A percentile compares a stretch with the other conserved stretches of the same genome.
These are phyloP conservation scores for Coleophora deauratella DNA, from an alignment of 2,888 invertebrate genomes.

Conservation along the genomic window DNA sequence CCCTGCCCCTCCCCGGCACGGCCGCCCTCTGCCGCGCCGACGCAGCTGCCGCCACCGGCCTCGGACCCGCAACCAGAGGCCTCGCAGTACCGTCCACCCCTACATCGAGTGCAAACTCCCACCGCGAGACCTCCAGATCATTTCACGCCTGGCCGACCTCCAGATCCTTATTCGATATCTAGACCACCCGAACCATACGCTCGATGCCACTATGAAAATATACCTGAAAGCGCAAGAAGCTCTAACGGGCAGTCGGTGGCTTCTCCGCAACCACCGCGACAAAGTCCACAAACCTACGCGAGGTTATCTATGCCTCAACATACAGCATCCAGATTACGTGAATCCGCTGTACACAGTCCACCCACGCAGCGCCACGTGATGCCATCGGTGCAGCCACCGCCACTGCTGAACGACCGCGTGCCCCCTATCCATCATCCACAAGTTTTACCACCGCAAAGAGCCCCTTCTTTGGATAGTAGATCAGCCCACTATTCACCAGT, in stretches of 20 bases:
- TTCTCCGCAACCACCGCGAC: slow-evolving; percentile 55
- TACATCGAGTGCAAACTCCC: slow-evolving; percentile 50
- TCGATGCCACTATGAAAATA: slow-evolving; percentile 52
- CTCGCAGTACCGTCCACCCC: slow-evolving; percentile 37
- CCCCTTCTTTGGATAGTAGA: slow-evolving; percentile 37
- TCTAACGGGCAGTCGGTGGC: slow-evolving; percentile 39
- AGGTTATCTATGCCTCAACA: slow-evolving; percentile 57
- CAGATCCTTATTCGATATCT: slow-evolving; percentile 53
- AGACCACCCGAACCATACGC: slow-evolving; percentile 53
- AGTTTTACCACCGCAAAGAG: slow-evolving; percentile 36
- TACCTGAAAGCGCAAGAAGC: slow-evolving; percentile 40
- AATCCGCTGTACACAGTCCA: slow-evolving; percentile 44
- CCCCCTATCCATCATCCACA: slow-evolving; percentile 66
- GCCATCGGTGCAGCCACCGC: slow-evolving; percentile 44
- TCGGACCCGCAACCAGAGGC: slow-evolving; percentile 34
- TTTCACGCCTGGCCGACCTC: slow-evolving; percentile 48
- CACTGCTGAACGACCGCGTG: slow-evolving; percentile 61
- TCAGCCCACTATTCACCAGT: slow-evolving; percentile 43
- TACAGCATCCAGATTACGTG: slow-evolving; percentile 44
- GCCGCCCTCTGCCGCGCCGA: slow-evolving; percentile 28
- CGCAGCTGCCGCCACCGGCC: slow-evolving; percentile 29
- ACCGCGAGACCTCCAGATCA: slow-evolving; percentile 50
- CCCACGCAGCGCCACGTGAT: slow-evolving; percentile 48
- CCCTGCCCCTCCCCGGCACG: slow-evolving; percentile 48
- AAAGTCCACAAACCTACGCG: slow-evolving; percentile 57